Percentiles rank a stretch among this genome's conserved stretches.
Conservation (phyloP, 2,888 invertebrate species). For the Homarus gammarus region DNA sequence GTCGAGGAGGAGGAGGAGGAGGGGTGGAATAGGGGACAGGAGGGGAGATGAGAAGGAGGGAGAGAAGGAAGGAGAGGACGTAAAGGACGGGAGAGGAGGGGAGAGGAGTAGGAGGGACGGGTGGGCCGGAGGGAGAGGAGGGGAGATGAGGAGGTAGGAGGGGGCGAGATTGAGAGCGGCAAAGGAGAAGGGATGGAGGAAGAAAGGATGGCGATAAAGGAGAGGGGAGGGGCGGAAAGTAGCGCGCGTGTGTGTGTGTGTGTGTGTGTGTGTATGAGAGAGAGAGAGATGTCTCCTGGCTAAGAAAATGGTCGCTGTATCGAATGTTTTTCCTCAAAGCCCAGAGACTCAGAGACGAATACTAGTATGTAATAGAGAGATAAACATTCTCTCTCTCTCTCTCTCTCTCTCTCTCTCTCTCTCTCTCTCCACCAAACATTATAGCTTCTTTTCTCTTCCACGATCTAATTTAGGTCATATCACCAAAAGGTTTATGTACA, state of each 20-base stretch:
- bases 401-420: conserved; percentile 45
- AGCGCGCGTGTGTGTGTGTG: not conserved
- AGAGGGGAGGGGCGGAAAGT: not conserved
- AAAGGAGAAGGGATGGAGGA: not conserved
- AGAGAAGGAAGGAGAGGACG: not conserved
- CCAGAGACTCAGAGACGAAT: no score
- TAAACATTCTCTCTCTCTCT: not conserved
- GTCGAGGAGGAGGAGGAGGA: not conserved
- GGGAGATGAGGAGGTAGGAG: not conserved
- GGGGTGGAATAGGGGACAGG: not conserved
- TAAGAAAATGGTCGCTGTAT: conserved; percentile 14
- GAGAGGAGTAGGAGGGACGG: not conserved
- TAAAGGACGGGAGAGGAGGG: not conserved
- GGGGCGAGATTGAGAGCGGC: not conserved
- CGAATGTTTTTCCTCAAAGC: not conserved
- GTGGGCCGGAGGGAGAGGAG: not conserved
- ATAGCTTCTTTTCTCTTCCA: no score
- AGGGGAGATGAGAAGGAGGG: not conserved
- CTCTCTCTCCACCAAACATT: not conserved
- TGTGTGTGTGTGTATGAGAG: not conserved
- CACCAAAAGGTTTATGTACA: no score
- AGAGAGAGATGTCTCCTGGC: not conserved
- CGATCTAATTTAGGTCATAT: no score
- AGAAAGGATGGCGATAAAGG: not conserved
- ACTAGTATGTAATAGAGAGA: no score